phyloP scores from a whole-genome alignment of 2,888 invertebrate species.

The Drosophila trichaetosa region DNA sequence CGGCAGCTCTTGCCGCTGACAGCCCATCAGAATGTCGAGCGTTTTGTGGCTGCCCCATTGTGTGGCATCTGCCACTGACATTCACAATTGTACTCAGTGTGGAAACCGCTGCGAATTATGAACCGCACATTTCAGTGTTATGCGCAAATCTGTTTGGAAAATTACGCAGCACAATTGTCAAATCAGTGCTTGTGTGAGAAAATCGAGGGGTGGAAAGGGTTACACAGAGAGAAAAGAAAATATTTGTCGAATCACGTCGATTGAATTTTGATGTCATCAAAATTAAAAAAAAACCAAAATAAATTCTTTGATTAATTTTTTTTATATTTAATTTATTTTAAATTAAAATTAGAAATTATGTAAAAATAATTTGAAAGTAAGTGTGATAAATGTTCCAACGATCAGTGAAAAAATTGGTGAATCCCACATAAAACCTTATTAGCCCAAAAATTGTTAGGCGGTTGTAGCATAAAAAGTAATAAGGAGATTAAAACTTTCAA shows the following conservation, averaged over 20 bases:
- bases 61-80: constrained; percentile 58
- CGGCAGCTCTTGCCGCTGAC: constrained; percentile 53
- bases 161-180: constrained; percentile 65
- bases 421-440: background rate
- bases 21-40: constrained; percentile 39
- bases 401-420: background rate
- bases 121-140: constrained; percentile 25
- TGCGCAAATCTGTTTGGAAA: constrained; percentile 36
- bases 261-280: background rate
- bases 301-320: background rate
- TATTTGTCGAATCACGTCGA: background rate
- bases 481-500: background rate
- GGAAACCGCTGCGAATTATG: constrained; percentile 42
- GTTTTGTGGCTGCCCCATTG: constrained; percentile 29
- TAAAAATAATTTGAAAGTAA: background rate
- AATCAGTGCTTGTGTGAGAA: background rate
- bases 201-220: background rate
- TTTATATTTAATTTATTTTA: background rate
- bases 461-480: background rate
- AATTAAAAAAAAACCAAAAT: background rate
- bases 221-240: background rate
- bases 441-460: background rate
- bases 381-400: background rate
- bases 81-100: constrained; percentile 55
- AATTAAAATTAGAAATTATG: background rate